Conservation (phyloP, 2,797 vertebrate species). For the Sitta carolinensis region DNA sequence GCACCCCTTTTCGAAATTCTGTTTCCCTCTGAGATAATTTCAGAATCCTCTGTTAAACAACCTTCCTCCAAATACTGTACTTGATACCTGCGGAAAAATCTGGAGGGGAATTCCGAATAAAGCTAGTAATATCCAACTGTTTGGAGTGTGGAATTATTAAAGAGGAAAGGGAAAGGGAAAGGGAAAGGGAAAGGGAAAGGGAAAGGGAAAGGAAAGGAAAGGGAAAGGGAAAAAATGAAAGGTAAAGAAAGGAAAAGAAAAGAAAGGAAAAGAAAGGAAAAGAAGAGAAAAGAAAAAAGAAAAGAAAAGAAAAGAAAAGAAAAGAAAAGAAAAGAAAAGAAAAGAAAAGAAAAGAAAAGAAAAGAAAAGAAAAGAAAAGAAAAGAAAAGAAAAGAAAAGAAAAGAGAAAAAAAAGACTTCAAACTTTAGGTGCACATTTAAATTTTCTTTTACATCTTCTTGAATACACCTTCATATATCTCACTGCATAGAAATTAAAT, state of each 20-base stretch:
- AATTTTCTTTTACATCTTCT: neutral
- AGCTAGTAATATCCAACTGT: neutral
- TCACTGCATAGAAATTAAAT: neutral
- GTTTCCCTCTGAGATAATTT: neutral
- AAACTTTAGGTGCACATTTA: neutral
- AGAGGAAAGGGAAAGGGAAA: accelerated
- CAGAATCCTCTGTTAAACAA: neutral
- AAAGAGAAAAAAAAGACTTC: too few relatives aligned
- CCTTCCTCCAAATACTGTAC: neutral
- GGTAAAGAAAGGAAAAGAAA: accelerated
- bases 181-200: accelerated
- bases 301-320: too few relatives aligned
- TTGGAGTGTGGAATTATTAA: neutral
- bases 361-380: too few relatives aligned
- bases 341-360: too few relatives aligned
- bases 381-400: accelerated
- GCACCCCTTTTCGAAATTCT: neutral
- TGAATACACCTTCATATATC: neutral
- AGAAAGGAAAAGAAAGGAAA: accelerated
- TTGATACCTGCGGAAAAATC: neutral
- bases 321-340: neutral
- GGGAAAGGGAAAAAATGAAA: accelerated
- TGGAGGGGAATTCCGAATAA: neutral
- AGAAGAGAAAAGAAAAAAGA: too few relatives aligned
- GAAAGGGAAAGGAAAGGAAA: too few relatives aligned